These are phyloP conservation scores for Onychomys torridus DNA, from an alignment of 2,797 vertebrate genomes.

Conservation along the genomic window DNA sequence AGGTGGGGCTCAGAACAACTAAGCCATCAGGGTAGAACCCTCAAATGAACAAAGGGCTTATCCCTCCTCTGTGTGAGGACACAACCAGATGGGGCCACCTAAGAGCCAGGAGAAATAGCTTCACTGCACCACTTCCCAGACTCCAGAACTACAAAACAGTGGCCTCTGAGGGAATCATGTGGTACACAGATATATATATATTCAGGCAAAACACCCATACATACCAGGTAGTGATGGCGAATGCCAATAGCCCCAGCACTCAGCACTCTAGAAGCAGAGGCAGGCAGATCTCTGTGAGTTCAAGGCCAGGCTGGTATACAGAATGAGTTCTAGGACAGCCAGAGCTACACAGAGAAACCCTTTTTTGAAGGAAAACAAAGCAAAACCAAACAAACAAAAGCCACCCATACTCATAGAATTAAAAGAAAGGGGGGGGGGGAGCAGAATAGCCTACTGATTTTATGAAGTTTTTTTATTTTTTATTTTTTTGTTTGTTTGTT, in stretches of 20 bases:
- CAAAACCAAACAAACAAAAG: not conserved
- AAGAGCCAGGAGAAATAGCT: too few relatives aligned
- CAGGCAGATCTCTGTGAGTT: not conserved
- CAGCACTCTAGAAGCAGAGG: not conserved
- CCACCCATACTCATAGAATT: not conserved
- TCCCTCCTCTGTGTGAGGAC: not conserved
- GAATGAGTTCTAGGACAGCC: not conserved
- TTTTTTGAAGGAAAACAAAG: not conserved
- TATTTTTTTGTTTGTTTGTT: not conserved
- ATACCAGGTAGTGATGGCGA: too few relatives aligned
- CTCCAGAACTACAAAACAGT: not conserved
- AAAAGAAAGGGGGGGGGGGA: not conserved
- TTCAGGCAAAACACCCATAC: not conserved
- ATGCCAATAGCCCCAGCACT: not conserved
- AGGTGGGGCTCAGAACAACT: not conserved
- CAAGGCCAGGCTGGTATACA: not conserved
- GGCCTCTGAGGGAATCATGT: not conserved
- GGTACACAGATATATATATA: not conserved
- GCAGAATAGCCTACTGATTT: not conserved
- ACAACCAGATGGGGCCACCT: not conserved
- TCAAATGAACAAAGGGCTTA: not conserved
- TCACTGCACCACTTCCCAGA: not conserved
- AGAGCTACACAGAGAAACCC: not conserved
- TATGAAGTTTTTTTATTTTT: not conserved
- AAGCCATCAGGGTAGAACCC: not conserved